A percentile compares a stretch with the other conserved stretches of the same genome.
phyloP scores from a whole-genome alignment of 2,113 vertebrate genomes.

The Ellobius talpinus region DNA sequence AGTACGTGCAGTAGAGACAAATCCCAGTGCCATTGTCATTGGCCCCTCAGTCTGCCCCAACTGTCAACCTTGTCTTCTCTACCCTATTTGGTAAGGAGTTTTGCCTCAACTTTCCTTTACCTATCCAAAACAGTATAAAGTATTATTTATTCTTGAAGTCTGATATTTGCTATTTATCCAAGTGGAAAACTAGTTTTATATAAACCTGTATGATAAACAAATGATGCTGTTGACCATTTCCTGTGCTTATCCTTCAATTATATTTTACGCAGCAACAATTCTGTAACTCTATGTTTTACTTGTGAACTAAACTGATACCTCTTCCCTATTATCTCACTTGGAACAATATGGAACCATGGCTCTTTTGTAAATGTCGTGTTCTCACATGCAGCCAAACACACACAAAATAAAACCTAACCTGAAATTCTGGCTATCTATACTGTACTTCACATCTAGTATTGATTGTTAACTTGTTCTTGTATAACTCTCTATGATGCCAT shows the following conservation, averaged over 20 bases:
- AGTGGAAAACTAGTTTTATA: neutral
- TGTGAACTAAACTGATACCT: neutral
- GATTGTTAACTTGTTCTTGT: neutral
- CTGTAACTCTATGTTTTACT: neutral
- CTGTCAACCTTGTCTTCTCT: too few species aligned
- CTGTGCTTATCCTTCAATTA: neutral
- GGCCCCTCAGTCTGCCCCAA: too few species aligned
- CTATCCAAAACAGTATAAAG: neutral
- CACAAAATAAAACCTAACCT: neutral
- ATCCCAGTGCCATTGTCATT: too few species aligned
- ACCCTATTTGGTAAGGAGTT: neutral
- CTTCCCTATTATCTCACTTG: neutral
- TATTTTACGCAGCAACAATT: neutral
- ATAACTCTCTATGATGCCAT: neutral
- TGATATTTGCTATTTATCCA: neutral
- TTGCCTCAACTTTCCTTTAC: neutral
- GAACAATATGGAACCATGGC: neutral
- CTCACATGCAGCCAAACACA: too few species aligned
- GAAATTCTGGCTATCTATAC: neutral
- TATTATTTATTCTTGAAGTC: neutral
- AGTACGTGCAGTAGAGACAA: too few species aligned
- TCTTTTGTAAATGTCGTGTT: neutral
- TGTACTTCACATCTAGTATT: fast-evolving
- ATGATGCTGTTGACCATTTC: neutral
- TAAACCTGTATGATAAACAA: neutral